These are phyloP conservation scores for Dynastes maya DNA, from an alignment of 2,888 invertebrate species.

Conservation along the genomic window DNA sequence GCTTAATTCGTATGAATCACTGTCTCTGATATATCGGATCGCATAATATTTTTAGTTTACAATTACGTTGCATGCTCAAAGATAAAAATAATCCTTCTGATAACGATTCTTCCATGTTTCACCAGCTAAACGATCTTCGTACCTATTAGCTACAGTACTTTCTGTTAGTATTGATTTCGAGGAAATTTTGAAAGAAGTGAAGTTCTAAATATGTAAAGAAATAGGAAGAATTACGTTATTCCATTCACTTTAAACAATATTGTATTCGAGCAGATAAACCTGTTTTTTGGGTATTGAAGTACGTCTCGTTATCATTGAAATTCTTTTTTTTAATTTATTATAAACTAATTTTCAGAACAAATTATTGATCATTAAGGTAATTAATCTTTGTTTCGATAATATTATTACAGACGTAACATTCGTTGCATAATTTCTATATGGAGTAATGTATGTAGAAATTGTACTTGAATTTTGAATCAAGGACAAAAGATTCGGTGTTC, in stretches of 20 bases:
- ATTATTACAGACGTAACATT: neutral
- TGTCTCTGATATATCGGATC: neutral
- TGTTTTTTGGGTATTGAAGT: no score
- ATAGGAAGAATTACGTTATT: no score
- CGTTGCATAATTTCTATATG: neutral
- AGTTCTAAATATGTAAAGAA: no score
- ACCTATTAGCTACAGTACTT: neutral
- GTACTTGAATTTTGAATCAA: slow-evolving; percentile 15
- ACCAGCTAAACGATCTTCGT: neutral
- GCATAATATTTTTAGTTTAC: neutral
- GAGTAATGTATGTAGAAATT: neutral
- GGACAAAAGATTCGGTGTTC: slow-evolving; percentile 10
- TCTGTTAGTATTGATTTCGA: neutral
- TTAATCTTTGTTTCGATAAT: no score
- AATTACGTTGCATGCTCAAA: neutral
- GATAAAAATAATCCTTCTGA: neutral
- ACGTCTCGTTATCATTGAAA: no score
- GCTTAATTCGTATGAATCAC: neutral
- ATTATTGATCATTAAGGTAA: no score
- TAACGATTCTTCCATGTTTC: neutral
- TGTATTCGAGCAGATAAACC: no score
- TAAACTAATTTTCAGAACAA: no score
- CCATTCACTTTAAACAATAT: no score
- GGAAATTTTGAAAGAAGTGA: neutral
- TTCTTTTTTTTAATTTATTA: neutral